Base-by-base conservation (phyloP, 2,797 vertebrate genomes). In the Arnoldichthys spilopterus region DNA sequence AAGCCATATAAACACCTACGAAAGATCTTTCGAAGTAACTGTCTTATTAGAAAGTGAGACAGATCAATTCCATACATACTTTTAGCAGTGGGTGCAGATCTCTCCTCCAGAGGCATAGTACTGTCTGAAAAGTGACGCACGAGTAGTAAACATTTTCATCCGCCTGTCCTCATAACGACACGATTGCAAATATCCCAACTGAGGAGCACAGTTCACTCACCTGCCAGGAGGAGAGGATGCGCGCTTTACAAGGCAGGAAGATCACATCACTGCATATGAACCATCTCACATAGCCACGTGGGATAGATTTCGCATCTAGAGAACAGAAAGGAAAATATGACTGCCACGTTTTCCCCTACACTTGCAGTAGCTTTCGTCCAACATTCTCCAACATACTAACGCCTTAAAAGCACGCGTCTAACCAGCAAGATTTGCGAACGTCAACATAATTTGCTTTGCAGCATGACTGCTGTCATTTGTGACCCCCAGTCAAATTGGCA, bases 71-170 rank as follows among this genome's bases (percentile, higher is more conserved):
- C 2, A 5, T 18, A 20, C 74, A 70, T 90, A 95, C 95, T 93
- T 91, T 92, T 85, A 86, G 78, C 82, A 86, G 89, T 91, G 89
- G 91, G 88, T 83, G 86, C 80, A 84, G 87, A 89, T 77, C 87
- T 84, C 83, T 92, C 92, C 84, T 94, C 92, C 81, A 89, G 85
- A 81, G 77, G 83, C 81, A 89, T 91, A 76, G 69, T 82, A 84
- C 83, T 86, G 81, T 91, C 86, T 92, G 20, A 18, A 69, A 79
- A 45, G 40, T 12, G 67, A 15, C 2, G 11, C 0, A 59, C 3
- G 30, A 58, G 24, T 0, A 3, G 34, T 56, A 24, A 67, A 62
- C 59, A 53, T 15, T n/a, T 53, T 28, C 43, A 49, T 69, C 40
- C 32, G 7, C 2, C 11, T 2, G 6, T 67, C 13, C 12, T 51